These are phyloP conservation scores for Nesometra sesokonis DNA, from an alignment of 35 echinoderm and acorn worm genomes.

Conservation along the genomic window DNA sequence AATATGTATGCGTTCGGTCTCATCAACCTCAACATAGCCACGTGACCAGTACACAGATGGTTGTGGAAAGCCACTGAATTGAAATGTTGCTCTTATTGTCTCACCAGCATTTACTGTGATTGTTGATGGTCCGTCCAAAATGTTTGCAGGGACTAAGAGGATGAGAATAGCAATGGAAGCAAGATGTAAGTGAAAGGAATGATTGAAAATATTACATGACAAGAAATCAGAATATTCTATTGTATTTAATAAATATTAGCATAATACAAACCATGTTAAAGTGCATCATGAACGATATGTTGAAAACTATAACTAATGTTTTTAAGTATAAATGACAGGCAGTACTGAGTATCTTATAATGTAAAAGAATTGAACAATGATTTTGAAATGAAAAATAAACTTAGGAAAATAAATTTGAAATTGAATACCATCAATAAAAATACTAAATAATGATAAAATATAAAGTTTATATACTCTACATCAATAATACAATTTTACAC, in stretches of 20 bases:
- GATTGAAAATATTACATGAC: neutral
- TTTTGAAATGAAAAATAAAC: no score
- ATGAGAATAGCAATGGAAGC: neutral
- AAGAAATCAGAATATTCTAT: neutral
- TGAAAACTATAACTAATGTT: no score
- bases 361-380: no score
- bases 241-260: neutral
- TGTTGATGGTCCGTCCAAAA: conserved; percentile 65
- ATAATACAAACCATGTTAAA: no score
- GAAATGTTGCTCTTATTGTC: conserved; percentile 35
- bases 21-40: conserved; percentile 40
- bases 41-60: conserved; percentile 58
- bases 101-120: conserved; percentile 69
- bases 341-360: no score
- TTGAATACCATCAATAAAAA: no score
- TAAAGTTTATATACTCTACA: no score
- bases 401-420: no score
- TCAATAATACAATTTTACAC: no score
- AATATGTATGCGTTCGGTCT: conserved; percentile 48
- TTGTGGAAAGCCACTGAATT: conserved; percentile 55
- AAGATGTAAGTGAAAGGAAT: neutral
- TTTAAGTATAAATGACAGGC: no score
- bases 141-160: conserved; percentile 59
- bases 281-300: no score
- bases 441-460: no score